These are phyloP conservation scores for Dysmachus trigonus DNA, from an alignment of 2,888 invertebrate species.

Conservation along the genomic window DNA sequence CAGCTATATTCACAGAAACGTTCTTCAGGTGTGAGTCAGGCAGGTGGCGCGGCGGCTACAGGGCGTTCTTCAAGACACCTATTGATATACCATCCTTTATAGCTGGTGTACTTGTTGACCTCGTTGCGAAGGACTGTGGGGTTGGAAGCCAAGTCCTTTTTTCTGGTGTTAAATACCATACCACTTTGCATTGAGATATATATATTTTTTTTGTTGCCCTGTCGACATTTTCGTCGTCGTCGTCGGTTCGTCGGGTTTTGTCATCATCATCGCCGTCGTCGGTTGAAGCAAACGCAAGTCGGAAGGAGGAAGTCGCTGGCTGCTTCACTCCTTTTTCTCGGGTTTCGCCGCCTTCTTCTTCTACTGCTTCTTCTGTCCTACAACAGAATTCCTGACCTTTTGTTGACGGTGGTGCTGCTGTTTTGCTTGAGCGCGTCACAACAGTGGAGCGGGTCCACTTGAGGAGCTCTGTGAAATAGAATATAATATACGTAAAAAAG, in stretches of 20 bases:
- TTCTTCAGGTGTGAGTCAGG: neutral
- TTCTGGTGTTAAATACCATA: constrained; percentile 1
- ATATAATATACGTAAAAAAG: neutral
- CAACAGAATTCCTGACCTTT: constrained; percentile 14
- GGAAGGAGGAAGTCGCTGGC: constrained; percentile 9
- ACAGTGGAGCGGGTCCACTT: neutral
- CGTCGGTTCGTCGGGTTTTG: neutral
- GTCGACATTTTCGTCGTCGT: neutral
- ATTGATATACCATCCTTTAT: neutral
- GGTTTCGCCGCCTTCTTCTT: neutral
- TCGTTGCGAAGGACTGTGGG: neutral
- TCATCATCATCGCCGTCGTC: neutral
- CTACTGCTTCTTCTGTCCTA: neutral
- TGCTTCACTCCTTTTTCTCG: neutral
- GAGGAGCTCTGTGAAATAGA: neutral
- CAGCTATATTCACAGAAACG: neutral
- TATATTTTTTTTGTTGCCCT: neutral
- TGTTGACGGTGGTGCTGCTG: neutral
- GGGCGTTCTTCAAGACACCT: neutral
- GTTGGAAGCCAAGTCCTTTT: neutral
- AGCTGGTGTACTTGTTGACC: constrained; percentile 21
- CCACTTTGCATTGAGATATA: neutral
- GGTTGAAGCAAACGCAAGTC: neutral
- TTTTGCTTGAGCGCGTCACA: constrained; percentile 23
- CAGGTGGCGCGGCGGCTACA: constrained; percentile 8